Conservation (phyloP, 2,888 invertebrate genomes). For the Drosophila anomalata region DNA sequence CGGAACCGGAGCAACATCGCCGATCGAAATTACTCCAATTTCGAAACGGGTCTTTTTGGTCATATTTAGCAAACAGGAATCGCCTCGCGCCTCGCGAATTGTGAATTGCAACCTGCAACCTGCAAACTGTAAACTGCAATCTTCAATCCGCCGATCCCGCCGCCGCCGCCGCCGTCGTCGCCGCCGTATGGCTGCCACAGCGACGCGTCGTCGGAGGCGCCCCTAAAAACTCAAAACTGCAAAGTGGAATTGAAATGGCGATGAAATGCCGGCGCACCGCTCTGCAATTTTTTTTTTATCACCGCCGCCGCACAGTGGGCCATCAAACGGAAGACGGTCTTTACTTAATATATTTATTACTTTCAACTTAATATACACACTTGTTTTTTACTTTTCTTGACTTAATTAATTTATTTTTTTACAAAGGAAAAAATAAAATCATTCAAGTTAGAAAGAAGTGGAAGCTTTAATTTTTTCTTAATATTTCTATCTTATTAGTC, state of each 20-base stretch:
- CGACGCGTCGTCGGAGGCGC: constrained; percentile 18
- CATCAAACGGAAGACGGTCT: neutral
- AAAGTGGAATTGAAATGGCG: constrained; percentile 77
- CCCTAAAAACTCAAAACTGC: constrained; percentile 61
- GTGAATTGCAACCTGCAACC: neutral
- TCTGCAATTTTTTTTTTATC: constrained; percentile 6
- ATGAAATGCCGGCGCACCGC: constrained; percentile 73
- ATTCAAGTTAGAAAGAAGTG: too few relatives aligned
- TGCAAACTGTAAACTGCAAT: neutral
- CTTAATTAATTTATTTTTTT: too few relatives aligned
- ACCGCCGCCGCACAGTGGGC: constrained; percentile 51
- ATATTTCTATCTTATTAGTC: too few relatives aligned
- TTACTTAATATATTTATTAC: too few relatives aligned
- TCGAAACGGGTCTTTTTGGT: constrained; percentile 77
- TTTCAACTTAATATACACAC: too few relatives aligned
- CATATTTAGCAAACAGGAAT: constrained; percentile 80
- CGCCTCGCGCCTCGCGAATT: constrained; percentile 4
- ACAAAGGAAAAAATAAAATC: too few relatives aligned
- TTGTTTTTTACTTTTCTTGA: too few relatives aligned
- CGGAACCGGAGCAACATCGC: constrained; percentile 57
- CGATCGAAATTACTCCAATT: constrained; percentile 79
- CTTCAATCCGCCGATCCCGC: too few relatives aligned
- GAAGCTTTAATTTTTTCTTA: too few relatives aligned
- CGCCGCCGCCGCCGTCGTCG: too few relatives aligned
- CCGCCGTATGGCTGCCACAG: constrained; percentile 50